These are phyloP conservation scores for Acrocyrtus sp. DNA, from an alignment of 2,888 invertebrate genomes.

Conservation along the genomic window DNA sequence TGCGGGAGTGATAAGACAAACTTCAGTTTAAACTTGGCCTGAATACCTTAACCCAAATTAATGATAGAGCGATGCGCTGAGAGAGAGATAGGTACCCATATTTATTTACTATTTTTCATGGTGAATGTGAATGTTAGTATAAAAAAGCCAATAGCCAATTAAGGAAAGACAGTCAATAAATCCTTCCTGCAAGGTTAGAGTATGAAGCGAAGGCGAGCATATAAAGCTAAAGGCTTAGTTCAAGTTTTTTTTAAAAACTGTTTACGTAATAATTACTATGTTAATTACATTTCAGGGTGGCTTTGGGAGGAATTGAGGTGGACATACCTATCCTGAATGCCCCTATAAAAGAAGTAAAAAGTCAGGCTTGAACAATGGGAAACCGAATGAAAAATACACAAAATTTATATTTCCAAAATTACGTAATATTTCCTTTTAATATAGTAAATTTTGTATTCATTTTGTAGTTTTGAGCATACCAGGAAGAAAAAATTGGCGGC, in stretches of 20 bases:
- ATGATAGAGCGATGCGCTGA: too few relatives aligned
- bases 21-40: constrained; percentile 40
- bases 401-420: background rate
- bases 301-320: background rate
- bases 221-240: too few relatives aligned
- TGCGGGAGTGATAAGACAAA: background rate
- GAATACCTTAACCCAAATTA: constrained; percentile 47
- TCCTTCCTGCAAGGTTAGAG: too few relatives aligned
- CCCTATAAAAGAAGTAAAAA: constrained; percentile 21
- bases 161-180: too few relatives aligned
- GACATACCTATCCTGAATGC: constrained; percentile 35
- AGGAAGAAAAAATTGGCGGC: constrained; percentile 52
- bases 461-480: constrained; percentile 16
- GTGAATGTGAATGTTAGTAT: background rate
- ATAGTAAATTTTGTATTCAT: background rate
- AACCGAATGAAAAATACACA: too few relatives aligned
- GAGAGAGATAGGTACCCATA: too few relatives aligned
- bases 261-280: too few relatives aligned
- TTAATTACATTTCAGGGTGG: too few relatives aligned
- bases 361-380: background rate
- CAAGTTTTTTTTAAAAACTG: too few relatives aligned
- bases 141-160: background rate
- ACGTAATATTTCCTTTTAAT: background rate
- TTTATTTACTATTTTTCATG: too few relatives aligned
- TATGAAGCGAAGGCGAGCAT: too few relatives aligned